Base-by-base conservation (phyloP, 2,888 invertebrate species). In the Drosophila diplacantha region DNA sequence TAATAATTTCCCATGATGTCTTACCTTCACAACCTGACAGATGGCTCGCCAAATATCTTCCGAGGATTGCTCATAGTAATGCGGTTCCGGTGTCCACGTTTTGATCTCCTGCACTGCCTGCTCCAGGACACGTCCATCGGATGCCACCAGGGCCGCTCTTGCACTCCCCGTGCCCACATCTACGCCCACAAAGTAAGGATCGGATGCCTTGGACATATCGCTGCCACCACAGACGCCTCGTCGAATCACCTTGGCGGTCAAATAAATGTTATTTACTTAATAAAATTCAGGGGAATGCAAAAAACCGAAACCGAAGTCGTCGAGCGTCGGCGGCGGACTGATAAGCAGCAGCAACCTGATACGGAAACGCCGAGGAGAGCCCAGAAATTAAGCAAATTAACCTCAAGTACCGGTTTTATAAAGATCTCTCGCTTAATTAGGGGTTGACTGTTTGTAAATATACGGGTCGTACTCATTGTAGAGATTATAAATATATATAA, bases 111-210 rank as follows among this genome's bases (percentile, higher is more conserved):
- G 90, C 0, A 92, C 92, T 18, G 93, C 90, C 43, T 91, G 89
- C 69, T 91, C 90, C 7, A 92, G 68, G 32, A 96, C 90, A 84
- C 91, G 91, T 3, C 97, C 97, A 54, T 89, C 87, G 7, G 90
- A 88, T 54, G 91, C 89, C 5, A 97, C 93, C 34, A 98, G 88
- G 5, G 95, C 97, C 8, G 95, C 96, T 71, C 98, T 90, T 1
- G 92, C 96, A 89, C 97, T 97, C 14, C 94, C 94, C 3, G 96
- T 96, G 6, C 98, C 98, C 37, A 98, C 97, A 89, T 98, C 98
- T 12, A 98, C 95, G 60, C 96, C 96, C 82, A 96, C 90, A 86
- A 94, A 95, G 86, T 91, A 93, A 43, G 49, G 32, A 49, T 44
- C 46, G 12, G 61, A 47, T 29, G 35, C 69, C 56, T 69, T 57